These are phyloP conservation scores for Chlamydotis undulata DNA, from an alignment of 2,113 vertebrate species.

Conservation along the genomic window DNA sequence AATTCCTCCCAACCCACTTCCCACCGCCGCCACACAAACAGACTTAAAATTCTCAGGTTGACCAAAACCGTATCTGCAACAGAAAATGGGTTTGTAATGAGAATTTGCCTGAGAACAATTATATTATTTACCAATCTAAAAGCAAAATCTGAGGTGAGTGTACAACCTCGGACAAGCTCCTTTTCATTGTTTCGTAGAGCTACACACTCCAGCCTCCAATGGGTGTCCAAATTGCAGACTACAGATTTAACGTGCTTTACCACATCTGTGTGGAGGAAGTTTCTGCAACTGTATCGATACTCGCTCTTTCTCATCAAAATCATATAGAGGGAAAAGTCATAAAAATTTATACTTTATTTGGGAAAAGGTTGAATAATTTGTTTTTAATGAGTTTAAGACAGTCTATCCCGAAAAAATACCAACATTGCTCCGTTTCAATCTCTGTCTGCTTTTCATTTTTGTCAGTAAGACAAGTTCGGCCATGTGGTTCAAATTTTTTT, in stretches of 20 bases:
- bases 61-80: background rate
- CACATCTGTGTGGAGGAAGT: background rate
- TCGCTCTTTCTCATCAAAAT: background rate
- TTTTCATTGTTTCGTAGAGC: background rate
- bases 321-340: background rate
- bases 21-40: background rate
- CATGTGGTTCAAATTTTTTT: conserved; percentile 41
- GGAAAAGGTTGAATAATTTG: background rate
- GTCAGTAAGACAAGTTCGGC: conserved; percentile 16
- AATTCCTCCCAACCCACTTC: conserved; percentile 39
- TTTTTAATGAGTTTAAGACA: conserved; percentile 19
- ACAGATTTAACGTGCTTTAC: background rate
- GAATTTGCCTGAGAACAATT: background rate
- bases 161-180: background rate
- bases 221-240: background rate
- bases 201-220: background rate
- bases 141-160: background rate
- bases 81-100: background rate
- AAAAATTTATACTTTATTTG: background rate
- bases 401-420: background rate
- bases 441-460: conserved; percentile 24
- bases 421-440: background rate
- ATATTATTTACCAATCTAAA: background rate
- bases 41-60: background rate
- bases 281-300: background rate